phyloP scores from a whole-genome alignment of 2,888 invertebrate genomes.

The Drosophila dives region DNA sequence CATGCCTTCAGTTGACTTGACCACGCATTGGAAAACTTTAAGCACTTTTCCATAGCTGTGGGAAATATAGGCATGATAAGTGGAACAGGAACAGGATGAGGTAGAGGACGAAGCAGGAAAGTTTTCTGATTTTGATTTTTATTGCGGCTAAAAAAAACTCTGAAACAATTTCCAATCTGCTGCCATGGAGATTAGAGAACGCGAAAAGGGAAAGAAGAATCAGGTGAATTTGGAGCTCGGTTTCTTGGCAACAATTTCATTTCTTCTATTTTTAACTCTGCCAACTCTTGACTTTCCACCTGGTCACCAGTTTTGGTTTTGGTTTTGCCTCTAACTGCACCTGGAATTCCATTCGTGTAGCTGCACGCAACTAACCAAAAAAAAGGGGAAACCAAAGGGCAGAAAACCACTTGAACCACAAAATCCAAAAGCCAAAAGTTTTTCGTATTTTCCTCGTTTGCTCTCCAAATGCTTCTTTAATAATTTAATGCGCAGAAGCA shows the following conservation, averaged over 20 bases:
- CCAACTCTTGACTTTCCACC: slow-evolving; percentile 41
- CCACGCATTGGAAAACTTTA: slow-evolving; percentile 51
- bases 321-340: slow-evolving; percentile 19
- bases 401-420: slow-evolving; percentile 64
- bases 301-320: slow-evolving; percentile 26
- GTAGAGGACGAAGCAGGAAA: slow-evolving; percentile 45
- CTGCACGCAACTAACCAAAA: slow-evolving; percentile 45
- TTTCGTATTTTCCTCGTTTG: slow-evolving; percentile 19
- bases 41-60: slow-evolving; percentile 38
- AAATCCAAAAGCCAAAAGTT: slow-evolving; percentile 50
- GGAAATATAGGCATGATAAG: slow-evolving; percentile 7
- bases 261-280: slow-evolving; percentile 40
- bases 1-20: slow-evolving; percentile 34
- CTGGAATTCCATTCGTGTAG: slow-evolving; percentile 30
- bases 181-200: slow-evolving; percentile 46
- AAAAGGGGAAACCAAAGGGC: not conserved
- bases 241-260: slow-evolving; percentile 79
- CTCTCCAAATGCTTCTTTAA: slow-evolving; percentile 36
- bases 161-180: slow-evolving; percentile 42
- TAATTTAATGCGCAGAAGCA: slow-evolving; percentile 48
- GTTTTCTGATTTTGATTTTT: slow-evolving; percentile 72
- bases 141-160: slow-evolving; percentile 58
- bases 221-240: slow-evolving; percentile 25
- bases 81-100: not conserved
- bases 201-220: slow-evolving; percentile 8